Evolutionary conservation across 2,888 invertebrate genomes (phyloP).

Genomic region (Pinctada fucata): DNA sequence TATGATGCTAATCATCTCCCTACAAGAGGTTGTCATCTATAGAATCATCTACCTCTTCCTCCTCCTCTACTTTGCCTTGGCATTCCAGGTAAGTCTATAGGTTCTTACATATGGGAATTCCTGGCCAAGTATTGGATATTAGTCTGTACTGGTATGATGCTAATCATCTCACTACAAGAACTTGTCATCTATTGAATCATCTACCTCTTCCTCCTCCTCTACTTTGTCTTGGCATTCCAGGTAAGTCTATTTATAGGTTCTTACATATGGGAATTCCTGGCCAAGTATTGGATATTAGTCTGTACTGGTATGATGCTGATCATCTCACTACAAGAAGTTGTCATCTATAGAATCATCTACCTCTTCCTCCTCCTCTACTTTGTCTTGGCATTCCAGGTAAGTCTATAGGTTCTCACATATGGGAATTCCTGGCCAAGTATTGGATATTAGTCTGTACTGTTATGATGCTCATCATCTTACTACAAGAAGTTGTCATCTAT

Average conservation of each 20-base stretch:
- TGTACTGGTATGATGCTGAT: slow-evolving; percentile 94
- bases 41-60: slow-evolving; percentile 98
- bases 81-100: slow-evolving; percentile 92
- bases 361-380: slow-evolving; percentile 97
- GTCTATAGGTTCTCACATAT: slow-evolving; percentile 70
- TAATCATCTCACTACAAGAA: slow-evolving; percentile 92
- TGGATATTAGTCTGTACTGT: slow-evolving; percentile 98
- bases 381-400: slow-evolving; percentile 94
- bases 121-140: slow-evolving; percentile 97
- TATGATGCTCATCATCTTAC: slow-evolving; percentile 93
- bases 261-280: slow-evolving; percentile 81
- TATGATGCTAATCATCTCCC: too few species aligned
- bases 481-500: slow-evolving; percentile 92
- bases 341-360: slow-evolving; percentile 96
- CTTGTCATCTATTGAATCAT: slow-evolving; percentile 95
- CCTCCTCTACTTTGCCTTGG: slow-evolving; percentile 93
- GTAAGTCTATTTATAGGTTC: slow-evolving; percentile 80
- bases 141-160: slow-evolving; percentile 93
- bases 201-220: slow-evolving; percentile 96
- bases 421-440: slow-evolving; percentile 88
- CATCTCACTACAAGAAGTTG: slow-evolving; percentile 89
- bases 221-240: slow-evolving; percentile 95
- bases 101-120: slow-evolving; percentile 78
- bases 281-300: slow-evolving; percentile 97
- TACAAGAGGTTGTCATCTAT: too few species aligned